Base-by-base conservation (phyloP, 1,140 invertebrate genomes). In the Uloborus diversus region DNA sequence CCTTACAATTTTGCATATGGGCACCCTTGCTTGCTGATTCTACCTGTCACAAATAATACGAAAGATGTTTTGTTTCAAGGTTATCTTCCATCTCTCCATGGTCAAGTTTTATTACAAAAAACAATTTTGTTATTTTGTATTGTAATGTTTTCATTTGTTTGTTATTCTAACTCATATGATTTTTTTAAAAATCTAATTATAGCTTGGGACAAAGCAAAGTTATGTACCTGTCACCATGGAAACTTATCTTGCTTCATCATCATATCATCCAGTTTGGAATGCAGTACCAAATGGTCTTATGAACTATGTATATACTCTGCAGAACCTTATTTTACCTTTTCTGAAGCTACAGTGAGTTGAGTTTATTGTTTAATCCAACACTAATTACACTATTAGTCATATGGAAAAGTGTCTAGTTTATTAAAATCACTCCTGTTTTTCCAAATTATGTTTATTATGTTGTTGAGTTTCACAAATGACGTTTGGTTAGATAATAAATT, bases 341-440 rank as follows among this genome's bases (percentile, higher is more conserved):
- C 25, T 79, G 28, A 79, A 79, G 33, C 49, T 69, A 27, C 47
- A 79, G 76, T 79, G 61, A 47, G 76, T 79, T 57, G n/a, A n/a
- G n/a, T n/a, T n/a, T n/a, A n/a, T n/a, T n/a, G n/a, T n/a, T n/a
- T n/a, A n/a, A n/a, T n/a, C n/a, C n/a, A n/a, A n/a, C n/a, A n/a
- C n/a, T n/a, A n/a, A n/a, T n/a, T 33, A 61, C 14, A 27, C 9
- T 56, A 30, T 37, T 65, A 37, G 11, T 35, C 4, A 11, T 53
- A 27, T 28, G 13, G 28, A 20, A 37, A 27, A 33, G 27, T 30
- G 7, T 57, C 33, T 65, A 11, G 13, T 49, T 17, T 49, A n/a
- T 62, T 62, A 59, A 28, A 25, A 28, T 27, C 9, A 59, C 0
- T 33, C 17, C 1, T 17, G 14, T 30, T 14, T 17, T 27, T 11